Percentiles rank a stretch among this genome's conserved stretches.
Evolutionary conservation across 2,797 vertebrate genomes (phyloP).

Genomic region (Halcyon chelicuti): DNA sequence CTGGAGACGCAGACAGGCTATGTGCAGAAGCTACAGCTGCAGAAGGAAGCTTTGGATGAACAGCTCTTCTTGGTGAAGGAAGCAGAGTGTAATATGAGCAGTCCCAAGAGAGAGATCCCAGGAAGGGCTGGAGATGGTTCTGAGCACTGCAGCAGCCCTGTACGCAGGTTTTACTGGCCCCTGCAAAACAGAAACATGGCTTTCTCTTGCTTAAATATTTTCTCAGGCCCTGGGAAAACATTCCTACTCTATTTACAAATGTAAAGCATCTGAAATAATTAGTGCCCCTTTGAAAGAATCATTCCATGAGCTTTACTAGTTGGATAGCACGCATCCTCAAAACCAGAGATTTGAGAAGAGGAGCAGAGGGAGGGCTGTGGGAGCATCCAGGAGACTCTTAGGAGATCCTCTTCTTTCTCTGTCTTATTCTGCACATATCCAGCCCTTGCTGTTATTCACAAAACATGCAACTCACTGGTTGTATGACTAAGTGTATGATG

Average conservation of each 20-base stretch:
- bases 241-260: not conserved
- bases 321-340: not conserved
- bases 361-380: not conserved
- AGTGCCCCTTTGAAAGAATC: not conserved
- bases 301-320: not conserved
- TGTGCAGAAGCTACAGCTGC: constrained; percentile 93
- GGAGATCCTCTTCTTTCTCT: not conserved
- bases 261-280: not conserved
- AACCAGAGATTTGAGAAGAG: not conserved
- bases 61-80: constrained; percentile 97
- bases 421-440: not conserved
- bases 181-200: not conserved
- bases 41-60: constrained; percentile 97
- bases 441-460: not conserved
- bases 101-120: constrained; percentile 96
- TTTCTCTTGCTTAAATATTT: not conserved
- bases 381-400: not conserved
- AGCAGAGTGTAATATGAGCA: constrained; percentile 94
- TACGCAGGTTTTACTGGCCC: constrained; percentile 74
- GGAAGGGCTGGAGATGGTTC: constrained; percentile 94
- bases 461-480: not conserved
- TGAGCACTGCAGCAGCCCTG: constrained; percentile 96
- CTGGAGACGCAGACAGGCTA: constrained; percentile 91
- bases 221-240: not conserved
- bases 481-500: not conserved